These are phyloP conservation scores for Melanaphis sacchari DNA, from an alignment of 1,140 invertebrate species.

Conservation along the genomic window DNA sequence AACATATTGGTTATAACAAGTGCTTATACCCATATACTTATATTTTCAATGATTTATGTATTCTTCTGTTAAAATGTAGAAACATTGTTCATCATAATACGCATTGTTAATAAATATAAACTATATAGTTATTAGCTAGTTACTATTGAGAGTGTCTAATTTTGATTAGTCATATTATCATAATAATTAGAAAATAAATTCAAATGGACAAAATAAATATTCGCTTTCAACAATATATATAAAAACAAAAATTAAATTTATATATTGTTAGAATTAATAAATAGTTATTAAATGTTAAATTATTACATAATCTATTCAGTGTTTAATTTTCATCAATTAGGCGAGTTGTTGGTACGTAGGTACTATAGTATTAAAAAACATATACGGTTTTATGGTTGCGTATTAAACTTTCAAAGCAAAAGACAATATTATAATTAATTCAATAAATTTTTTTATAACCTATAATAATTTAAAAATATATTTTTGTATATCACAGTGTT, in stretches of 20 bases:
- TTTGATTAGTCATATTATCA: background rate
- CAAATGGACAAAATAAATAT: background rate
- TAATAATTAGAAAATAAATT: background rate
- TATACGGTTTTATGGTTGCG: background rate
- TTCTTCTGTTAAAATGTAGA: conserved; percentile 17
- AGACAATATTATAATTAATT: background rate
- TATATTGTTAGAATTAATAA: background rate
- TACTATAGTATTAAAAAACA: background rate
- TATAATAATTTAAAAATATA: background rate
- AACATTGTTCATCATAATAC: background rate
- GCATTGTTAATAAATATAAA: background rate
- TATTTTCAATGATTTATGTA: conserved; percentile 25
- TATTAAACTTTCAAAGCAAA: background rate
- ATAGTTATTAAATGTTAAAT: background rate
- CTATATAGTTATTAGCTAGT: background rate
- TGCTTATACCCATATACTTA: background rate
- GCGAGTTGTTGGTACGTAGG: background rate
- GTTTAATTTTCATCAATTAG: background rate
- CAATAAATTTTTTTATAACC: background rate
- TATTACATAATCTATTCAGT: background rate
- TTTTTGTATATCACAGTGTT: too few relatives aligned
- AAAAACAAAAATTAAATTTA: background rate
- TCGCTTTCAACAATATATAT: background rate
- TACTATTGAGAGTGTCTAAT: background rate
- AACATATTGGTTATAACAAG: conserved; percentile 18